Conservation (phyloP, 2,113 vertebrate genomes). For the Gulo gulo region DNA sequence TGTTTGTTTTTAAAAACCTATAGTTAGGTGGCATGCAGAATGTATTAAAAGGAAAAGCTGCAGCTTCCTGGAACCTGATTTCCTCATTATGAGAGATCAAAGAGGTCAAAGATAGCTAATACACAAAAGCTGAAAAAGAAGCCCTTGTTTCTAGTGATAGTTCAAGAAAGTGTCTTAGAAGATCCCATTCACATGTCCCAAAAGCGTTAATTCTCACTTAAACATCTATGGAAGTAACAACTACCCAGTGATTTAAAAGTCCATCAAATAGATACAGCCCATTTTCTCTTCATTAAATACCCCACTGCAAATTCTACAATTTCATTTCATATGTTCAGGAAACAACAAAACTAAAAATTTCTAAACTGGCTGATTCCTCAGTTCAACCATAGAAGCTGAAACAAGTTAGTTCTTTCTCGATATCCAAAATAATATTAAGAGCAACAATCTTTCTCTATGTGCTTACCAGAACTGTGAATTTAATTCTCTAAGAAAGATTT, state of each 20-base stretch:
- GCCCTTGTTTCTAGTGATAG: background rate
- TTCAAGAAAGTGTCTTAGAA: background rate
- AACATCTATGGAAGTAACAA: background rate
- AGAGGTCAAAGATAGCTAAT: background rate
- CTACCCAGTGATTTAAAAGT: background rate
- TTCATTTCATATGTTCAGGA: background rate
- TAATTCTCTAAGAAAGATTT: slow-evolving; percentile 40
- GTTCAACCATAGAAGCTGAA: slow-evolving; percentile 9
- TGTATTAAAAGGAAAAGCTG: background rate
- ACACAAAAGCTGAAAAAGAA: background rate
- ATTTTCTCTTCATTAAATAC: slow-evolving; percentile 45
- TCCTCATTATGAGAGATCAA: background rate
- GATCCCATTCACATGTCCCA: background rate
- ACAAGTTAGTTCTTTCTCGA: slow-evolving; percentile 32
- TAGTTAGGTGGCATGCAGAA: background rate
- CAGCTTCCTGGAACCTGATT: background rate
- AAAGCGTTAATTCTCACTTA: slow-evolving; percentile 13
- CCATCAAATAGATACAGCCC: background rate
- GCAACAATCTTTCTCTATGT: background rate
- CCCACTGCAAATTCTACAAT: background rate
- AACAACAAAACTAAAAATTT: slow-evolving; percentile 26
- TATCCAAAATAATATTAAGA: slow-evolving; percentile 36
- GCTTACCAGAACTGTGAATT: slow-evolving; percentile 7
- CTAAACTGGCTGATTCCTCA: slow-evolving; percentile 14
- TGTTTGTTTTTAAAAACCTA: slow-evolving; percentile 2